Conservation (phyloP, 2,113 vertebrate species). For the Gavia stellata region DNA sequence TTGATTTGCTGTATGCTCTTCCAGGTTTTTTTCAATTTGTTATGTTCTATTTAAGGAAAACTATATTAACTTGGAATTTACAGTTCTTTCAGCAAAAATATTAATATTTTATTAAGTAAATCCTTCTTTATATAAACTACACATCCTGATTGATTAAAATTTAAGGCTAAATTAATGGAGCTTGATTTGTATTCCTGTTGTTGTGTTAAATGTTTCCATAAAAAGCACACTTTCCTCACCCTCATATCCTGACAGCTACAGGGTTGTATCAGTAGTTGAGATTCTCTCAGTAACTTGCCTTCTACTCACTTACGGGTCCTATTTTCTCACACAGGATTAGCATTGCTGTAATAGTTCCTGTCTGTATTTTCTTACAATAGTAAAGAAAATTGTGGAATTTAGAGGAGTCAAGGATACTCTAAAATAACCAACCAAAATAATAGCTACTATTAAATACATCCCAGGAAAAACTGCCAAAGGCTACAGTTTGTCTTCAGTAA, state of each 20-base stretch:
- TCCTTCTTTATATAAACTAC: slow-evolving; percentile 30
- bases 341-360: not conserved
- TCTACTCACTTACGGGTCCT: not conserved
- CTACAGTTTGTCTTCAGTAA: not conserved
- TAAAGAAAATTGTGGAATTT: not conserved
- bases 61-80: not conserved
- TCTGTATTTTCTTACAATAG: not conserved
- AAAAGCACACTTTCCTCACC: not conserved
- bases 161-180: slow-evolving; percentile 31
- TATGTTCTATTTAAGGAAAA: not conserved
- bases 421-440: not conserved
- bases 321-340: not conserved
- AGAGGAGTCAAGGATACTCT: not conserved
- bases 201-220: slow-evolving; percentile 8
- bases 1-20: not conserved
- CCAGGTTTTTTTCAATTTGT: not conserved
- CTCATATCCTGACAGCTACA: not conserved
- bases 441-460: not conserved
- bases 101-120: slow-evolving; percentile 49
- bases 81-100: slow-evolving; percentile 8
- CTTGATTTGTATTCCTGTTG: slow-evolving; percentile 25
- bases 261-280: not conserved
- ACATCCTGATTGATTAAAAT: slow-evolving; percentile 33
- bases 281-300: not conserved
- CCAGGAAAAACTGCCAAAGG: not conserved